A percentile compares a stretch with the other conserved stretches of the same genome.
These are phyloP conservation scores for Keiferia lycopersicella DNA, from an alignment of 2,888 invertebrate species.

Conservation along the genomic window DNA sequence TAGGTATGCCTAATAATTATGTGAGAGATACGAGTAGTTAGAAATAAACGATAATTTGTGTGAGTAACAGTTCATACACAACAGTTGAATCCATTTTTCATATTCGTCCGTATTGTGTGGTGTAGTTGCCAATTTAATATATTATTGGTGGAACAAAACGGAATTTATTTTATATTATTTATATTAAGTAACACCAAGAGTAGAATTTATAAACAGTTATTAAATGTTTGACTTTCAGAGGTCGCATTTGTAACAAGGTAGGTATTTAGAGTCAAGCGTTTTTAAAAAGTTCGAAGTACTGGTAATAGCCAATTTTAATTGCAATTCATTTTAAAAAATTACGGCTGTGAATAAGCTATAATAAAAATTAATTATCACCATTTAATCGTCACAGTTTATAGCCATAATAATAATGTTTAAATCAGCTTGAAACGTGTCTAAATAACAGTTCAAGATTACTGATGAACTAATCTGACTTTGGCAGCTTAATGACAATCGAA, in stretches of 20 bases:
- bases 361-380: no score
- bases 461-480: slow-evolving; percentile 11
- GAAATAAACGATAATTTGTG: not conserved
- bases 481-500: slow-evolving; percentile 18
- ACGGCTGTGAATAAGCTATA: no score
- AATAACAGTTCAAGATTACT: no score
- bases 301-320: no score
- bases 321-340: no score
- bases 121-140: not conserved
- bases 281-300: no score
- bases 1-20: not conserved
- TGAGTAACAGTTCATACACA: not conserved
- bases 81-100: not conserved
- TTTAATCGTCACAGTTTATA: not conserved
- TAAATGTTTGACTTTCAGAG: not conserved
- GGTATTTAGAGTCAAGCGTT: no score
- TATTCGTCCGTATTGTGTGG: not conserved
- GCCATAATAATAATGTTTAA: not conserved
- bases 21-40: not conserved
- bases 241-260: not conserved
- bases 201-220: no score
- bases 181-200: no score
- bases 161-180: not conserved
- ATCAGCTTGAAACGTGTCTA: not conserved
- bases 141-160: not conserved